Evolutionary conservation across 2,888 invertebrate genomes (phyloP).

Genomic region (Perithous albicinctus): DNA sequence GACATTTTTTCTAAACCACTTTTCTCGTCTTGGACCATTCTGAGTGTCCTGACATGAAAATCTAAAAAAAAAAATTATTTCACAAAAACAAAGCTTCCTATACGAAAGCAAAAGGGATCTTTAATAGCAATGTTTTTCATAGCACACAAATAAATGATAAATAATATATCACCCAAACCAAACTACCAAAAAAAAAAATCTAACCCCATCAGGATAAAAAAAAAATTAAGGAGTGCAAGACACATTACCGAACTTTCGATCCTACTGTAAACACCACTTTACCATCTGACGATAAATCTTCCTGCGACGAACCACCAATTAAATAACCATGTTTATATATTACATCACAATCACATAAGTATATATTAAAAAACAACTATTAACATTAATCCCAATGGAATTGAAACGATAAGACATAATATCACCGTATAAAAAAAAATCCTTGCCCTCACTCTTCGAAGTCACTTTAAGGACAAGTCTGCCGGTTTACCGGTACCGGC

Average conservation of each 20-base stretch:
- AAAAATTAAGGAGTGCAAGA: slow-evolving; percentile 49
- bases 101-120: too few species aligned
- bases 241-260: slow-evolving; percentile 65
- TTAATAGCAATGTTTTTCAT: too few species aligned
- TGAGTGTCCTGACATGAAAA: too few species aligned
- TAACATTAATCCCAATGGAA: slow-evolving; percentile 16
- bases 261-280: slow-evolving; percentile 69
- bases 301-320: neutral
- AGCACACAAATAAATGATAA: too few species aligned
- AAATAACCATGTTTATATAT: slow-evolving; percentile 27
- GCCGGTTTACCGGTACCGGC: slow-evolving; percentile 28
- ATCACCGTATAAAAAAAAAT: neutral
- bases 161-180: too few species aligned
- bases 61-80: too few species aligned
- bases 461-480: slow-evolving; percentile 39
- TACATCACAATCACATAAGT: slow-evolving; percentile 22
- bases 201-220: neutral
- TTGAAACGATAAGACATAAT: neutral
- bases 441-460: neutral
- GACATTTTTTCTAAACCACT: too few species aligned
- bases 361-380: neutral
- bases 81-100: too few species aligned
- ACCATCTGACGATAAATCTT: slow-evolving; percentile 66
- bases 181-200: neutral
- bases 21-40: too few species aligned